Base-by-base conservation (phyloP, 2,797 vertebrate species). In the Emydoidea blandingii region DNA sequence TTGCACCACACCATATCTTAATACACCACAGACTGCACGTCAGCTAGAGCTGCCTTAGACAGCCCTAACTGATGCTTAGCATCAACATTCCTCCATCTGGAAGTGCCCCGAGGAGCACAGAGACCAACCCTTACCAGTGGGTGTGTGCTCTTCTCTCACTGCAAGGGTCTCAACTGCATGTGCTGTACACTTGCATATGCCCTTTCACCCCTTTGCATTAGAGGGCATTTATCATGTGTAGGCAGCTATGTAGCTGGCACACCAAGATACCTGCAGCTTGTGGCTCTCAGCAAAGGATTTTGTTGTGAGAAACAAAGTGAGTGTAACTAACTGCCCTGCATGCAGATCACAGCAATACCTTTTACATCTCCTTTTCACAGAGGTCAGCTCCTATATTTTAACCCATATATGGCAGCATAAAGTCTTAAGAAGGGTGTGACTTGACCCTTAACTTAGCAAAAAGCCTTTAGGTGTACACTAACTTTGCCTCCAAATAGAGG, bases 251-350 rank as follows among this genome's bases (percentile, higher is more conserved):
- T 41, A 41, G 68, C n/a, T 11, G n/a, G 68, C 37, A 76, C 74
- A 49, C 7, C 27, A 76, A 49, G 74, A 47, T 29, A 29, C 44
- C 44, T 76, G 23, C 74, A 29, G 14, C 44, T 47, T 47, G 25
- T 47, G 25, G 74, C 14, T 7, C 49, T 54, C 82, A 0, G 0
- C 0, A 3, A 21, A 1, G 0, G 31, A 79, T 25, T 80, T 76
- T 76, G 12, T 16, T 1, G 2, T 74, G 65, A 1, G 4, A 78
- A 90, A 41, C 41, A 74, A 89, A 47, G 2, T 2, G 2, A 76
- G 37, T 1, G 0, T 16, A 91, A 54, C 34, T 31, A 50, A 82
- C 9, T 1, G 27, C 31, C 87, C 50, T 88, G 80, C 65, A 79
- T 49, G 85, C 47, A 68, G 23, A 47, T 88, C 76, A 41, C 14